A percentile compares a stretch with the other conserved stretches of the same genome.
These are phyloP conservation scores for Plodia interpunctella DNA, from an alignment of 1,140 invertebrate genomes.

Conservation along the genomic window DNA sequence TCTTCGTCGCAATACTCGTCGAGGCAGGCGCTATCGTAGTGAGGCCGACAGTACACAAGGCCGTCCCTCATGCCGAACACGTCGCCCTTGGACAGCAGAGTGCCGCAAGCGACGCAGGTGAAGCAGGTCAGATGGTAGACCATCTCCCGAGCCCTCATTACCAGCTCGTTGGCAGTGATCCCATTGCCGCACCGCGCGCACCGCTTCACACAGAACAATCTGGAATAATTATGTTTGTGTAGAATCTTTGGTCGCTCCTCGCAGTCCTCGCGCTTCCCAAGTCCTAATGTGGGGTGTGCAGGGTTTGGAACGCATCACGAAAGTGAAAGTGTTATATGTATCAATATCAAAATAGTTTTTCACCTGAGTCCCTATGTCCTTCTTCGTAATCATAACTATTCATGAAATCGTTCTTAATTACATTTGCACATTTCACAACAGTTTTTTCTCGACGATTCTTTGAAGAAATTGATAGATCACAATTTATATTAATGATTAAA, in stretches of 20 bases:
- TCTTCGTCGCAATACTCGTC: conserved; percentile 78
- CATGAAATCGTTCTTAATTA: too few species aligned
- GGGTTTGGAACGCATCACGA: too few species aligned
- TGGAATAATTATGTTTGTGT: conserved; percentile 62
- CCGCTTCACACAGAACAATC: conserved; percentile 87
- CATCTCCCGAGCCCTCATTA: conserved; percentile 92
- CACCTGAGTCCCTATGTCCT: too few species aligned
- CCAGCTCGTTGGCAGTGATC: conserved; percentile 92
- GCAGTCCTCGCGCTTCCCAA: too few species aligned
- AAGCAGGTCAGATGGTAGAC: conserved; percentile 96
- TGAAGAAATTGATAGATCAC: too few species aligned
- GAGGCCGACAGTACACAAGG: conserved; percentile 85
- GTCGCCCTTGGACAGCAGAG: conserved; percentile 88
- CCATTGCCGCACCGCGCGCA: conserved; percentile 90
- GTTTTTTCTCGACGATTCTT: too few species aligned
- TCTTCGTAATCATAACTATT: too few species aligned
- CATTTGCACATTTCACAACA: too few species aligned
- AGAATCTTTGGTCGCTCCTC: neutral
- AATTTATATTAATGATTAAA: too few species aligned
- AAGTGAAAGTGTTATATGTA: too few species aligned
- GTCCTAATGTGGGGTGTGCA: too few species aligned
- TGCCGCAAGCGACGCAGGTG: conserved; percentile 90
- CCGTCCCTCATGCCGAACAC: conserved; percentile 91
- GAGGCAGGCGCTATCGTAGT: conserved; percentile 78
- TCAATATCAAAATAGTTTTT: too few species aligned